A percentile compares a stretch with the other conserved stretches of the same genome.
Evolutionary conservation across 2,888 invertebrate species (phyloP).

Genomic region (Stenolophus ochropezus): DNA sequence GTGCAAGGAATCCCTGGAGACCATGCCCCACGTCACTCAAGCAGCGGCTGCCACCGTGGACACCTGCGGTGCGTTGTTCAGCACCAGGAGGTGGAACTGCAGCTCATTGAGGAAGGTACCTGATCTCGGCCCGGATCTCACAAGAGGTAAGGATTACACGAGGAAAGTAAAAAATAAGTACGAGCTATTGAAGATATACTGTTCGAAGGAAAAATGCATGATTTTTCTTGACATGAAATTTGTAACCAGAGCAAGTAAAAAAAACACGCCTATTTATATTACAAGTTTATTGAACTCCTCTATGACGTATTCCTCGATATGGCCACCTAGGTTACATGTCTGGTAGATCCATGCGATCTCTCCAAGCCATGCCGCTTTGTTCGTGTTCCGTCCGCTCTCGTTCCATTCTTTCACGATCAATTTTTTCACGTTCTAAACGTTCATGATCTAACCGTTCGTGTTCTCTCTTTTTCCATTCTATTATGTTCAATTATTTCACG

Average conservation of each 20-base stretch:
- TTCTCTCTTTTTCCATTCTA: too few relatives aligned
- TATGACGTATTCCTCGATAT: too few relatives aligned
- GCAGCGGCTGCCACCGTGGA: conserved; percentile 82
- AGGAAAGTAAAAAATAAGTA: too few relatives aligned
- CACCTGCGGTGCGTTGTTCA: conserved; percentile 83
- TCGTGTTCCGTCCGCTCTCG: conserved; percentile 64
- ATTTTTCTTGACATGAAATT: too few relatives aligned
- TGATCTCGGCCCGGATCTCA: conserved; percentile 83
- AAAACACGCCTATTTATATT: too few relatives aligned
- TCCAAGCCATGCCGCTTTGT: conserved; percentile 61
- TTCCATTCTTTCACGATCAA: conserved; percentile 63
- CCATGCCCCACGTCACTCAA: conserved; percentile 85
- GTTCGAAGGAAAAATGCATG: too few relatives aligned
- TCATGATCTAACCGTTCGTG: conserved; percentile 64
- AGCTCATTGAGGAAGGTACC: conserved; percentile 84
- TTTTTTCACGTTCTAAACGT: conserved; percentile 69
- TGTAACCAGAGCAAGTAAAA: too few relatives aligned
- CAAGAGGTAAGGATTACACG: conserved; percentile 81
- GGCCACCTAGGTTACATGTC: conserved; percentile 64
- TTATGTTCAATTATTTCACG: conserved; percentile 66
- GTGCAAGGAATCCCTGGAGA: conserved; percentile 79
- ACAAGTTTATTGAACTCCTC: not conserved
- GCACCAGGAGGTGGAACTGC: conserved; percentile 88
- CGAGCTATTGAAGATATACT: too few relatives aligned
- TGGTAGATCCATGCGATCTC: conserved; percentile 46